Percentiles rank a stretch among this genome's conserved stretches.
phyloP scores from a whole-genome alignment of 2,113 vertebrate species.

The Alectura lathami region DNA sequence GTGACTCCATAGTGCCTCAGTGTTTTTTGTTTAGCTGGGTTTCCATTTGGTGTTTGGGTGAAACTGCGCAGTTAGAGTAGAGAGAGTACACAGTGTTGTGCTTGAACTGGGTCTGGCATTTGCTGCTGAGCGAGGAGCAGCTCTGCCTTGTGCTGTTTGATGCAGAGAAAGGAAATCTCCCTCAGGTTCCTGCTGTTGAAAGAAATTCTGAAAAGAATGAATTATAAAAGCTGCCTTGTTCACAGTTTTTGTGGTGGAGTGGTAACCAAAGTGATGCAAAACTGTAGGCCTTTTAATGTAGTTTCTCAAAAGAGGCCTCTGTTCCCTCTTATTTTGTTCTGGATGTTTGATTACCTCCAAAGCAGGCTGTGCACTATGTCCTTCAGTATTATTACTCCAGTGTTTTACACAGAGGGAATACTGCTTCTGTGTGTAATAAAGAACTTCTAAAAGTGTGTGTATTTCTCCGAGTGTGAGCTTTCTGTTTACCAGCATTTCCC shows the following conservation, averaged over 20 bases:
- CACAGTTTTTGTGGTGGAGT: not conserved
- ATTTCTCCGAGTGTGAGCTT: not conserved
- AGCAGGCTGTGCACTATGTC: accelerated
- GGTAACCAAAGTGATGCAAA: not conserved
- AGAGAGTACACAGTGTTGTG: accelerated
- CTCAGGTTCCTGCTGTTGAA: not conserved
- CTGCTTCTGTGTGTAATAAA: not conserved
- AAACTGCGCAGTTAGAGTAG: accelerated
- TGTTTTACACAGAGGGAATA: not conserved
- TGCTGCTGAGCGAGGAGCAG: not conserved
- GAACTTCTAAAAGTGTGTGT: not conserved
- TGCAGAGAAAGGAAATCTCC: not conserved
- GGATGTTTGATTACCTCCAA: not conserved
- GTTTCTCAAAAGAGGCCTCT: not conserved
- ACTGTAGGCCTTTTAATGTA: not conserved
- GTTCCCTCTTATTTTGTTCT: not conserved
- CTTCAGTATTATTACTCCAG: not conserved
- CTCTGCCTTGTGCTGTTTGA: accelerated
- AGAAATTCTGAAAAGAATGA: no score
- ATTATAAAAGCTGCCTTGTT: not conserved
- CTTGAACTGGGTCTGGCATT: accelerated
- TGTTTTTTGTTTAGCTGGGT: accelerated
- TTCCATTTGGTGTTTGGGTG: not conserved
- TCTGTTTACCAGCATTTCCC: not conserved
- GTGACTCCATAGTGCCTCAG: accelerated